These are phyloP conservation scores for Dynastes grantii DNA, from an alignment of 2,888 invertebrate genomes.

Conservation along the genomic window DNA sequence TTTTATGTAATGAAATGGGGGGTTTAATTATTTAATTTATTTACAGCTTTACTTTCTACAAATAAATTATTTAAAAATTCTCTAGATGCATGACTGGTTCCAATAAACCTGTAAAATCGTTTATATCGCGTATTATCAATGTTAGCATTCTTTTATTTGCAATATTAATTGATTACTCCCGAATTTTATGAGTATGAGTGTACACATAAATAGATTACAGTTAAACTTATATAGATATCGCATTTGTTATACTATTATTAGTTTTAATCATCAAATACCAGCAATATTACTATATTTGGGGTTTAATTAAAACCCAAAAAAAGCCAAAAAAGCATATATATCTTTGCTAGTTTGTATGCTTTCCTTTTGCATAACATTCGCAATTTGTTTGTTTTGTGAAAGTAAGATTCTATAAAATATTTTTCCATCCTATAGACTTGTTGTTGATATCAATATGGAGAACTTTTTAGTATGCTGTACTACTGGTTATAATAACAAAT, in stretches of 20 bases:
- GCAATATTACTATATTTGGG: conserved; percentile 2
- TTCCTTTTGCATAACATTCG: not conserved
- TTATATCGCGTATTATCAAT: not conserved
- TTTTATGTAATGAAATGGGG: too few relatives aligned
- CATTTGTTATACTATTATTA: too few relatives aligned
- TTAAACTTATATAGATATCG: not conserved
- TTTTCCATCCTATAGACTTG: not conserved
- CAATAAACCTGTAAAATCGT: conserved; percentile 3
- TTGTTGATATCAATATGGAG: not conserved
- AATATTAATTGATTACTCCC: not conserved
- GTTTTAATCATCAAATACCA: not conserved
- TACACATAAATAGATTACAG: not conserved
- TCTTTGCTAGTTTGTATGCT: not conserved
- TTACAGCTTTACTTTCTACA: conserved; percentile 34
- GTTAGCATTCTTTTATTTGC: not conserved
- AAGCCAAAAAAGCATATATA: too few relatives aligned
- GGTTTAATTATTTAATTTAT: conserved; percentile 43
- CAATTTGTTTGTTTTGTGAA: conserved; percentile 18
- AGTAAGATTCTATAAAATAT: not conserved
- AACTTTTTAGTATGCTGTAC: not conserved
- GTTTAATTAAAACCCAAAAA: too few relatives aligned
- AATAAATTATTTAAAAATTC: conserved; percentile 24
- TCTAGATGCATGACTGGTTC: conserved; percentile 31
- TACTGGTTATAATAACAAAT: conserved; percentile 29
- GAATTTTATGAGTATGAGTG: not conserved